Evolutionary conservation across 2,113 vertebrate species (phyloP).

Genomic region (Eretmochelys imbricata): DNA sequence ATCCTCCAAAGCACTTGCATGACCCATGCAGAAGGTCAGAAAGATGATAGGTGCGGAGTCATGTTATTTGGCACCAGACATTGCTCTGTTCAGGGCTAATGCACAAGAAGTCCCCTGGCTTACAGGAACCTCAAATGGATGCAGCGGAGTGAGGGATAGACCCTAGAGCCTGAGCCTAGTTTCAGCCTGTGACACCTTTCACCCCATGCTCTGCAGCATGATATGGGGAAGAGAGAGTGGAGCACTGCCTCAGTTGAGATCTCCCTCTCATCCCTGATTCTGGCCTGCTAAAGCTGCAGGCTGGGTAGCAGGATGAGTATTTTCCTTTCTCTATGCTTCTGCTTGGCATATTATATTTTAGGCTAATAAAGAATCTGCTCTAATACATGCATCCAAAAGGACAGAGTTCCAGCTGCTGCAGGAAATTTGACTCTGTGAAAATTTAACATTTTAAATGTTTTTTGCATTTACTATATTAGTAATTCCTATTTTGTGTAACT

Average conservation of each 20-base stretch:
- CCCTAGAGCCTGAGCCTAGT: too few species aligned
- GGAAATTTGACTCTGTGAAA: neutral
- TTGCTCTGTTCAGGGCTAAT: too few species aligned
- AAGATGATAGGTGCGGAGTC: neutral
- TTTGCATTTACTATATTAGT: neutral
- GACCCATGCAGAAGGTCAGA: too few species aligned
- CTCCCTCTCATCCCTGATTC: too few species aligned
- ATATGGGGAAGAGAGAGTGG: too few species aligned
- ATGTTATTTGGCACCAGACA: neutral
- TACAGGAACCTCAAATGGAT: too few species aligned
- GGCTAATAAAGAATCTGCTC: neutral
- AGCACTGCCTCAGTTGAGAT: too few species aligned
- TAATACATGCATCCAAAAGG: neutral
- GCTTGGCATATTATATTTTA: neutral
- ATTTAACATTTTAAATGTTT: neutral
- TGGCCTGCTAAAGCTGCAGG: neutral
- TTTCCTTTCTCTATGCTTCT: neutral
- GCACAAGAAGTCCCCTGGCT: too few species aligned
- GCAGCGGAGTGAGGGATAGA: too few species aligned
- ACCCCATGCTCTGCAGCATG: too few species aligned
- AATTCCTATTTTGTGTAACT: neutral
- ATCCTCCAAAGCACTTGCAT: too few species aligned
- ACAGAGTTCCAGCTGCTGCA: neutral
- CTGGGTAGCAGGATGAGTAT: neutral
- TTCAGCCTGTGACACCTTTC: too few species aligned